These are phyloP conservation scores for Anabas testudineus DNA, from an alignment of 2,797 vertebrate genomes.

Conservation along the genomic window DNA sequence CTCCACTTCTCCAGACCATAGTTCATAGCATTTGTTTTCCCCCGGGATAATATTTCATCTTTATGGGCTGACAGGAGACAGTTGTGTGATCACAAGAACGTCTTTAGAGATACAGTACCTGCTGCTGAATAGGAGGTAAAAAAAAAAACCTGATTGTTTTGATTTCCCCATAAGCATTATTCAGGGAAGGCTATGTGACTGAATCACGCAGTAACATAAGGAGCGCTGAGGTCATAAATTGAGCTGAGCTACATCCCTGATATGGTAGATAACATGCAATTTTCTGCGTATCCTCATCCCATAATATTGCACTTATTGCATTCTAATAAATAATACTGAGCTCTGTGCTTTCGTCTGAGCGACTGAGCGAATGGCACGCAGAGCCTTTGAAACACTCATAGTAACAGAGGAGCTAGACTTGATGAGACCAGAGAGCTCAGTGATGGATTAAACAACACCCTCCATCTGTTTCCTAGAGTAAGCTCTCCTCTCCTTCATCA, in stretches of 20 bases:
- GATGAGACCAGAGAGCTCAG: slow-evolving; percentile 43
- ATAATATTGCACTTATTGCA: slow-evolving; percentile 8
- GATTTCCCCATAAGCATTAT: slow-evolving; percentile 3
- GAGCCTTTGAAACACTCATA: slow-evolving; percentile 9
- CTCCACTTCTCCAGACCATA: not conserved
- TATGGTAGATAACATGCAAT: not conserved
- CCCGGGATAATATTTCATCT: not conserved
- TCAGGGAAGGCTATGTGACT: not conserved
- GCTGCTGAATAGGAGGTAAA: not conserved
- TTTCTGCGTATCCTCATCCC: not conserved
- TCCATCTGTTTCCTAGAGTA: slow-evolving; percentile 65
- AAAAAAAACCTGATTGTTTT: not conserved
- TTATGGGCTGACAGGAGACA: not conserved
- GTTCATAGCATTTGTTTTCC: not conserved
- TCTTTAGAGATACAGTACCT: not conserved
- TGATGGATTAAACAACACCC: slow-evolving; percentile 52
- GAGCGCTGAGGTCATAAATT: slow-evolving; percentile 1
- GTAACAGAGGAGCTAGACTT: slow-evolving; percentile 16
- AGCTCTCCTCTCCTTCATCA: slow-evolving; percentile 46
- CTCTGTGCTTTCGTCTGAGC: not conserved
- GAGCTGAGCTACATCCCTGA: not conserved
- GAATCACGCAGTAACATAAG: not conserved
- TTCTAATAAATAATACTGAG: slow-evolving; percentile 9
- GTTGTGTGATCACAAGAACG: not conserved
- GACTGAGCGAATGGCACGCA: not conserved